Base-by-base conservation (phyloP, 2,113 vertebrate species). In the Prolemur simus region DNA sequence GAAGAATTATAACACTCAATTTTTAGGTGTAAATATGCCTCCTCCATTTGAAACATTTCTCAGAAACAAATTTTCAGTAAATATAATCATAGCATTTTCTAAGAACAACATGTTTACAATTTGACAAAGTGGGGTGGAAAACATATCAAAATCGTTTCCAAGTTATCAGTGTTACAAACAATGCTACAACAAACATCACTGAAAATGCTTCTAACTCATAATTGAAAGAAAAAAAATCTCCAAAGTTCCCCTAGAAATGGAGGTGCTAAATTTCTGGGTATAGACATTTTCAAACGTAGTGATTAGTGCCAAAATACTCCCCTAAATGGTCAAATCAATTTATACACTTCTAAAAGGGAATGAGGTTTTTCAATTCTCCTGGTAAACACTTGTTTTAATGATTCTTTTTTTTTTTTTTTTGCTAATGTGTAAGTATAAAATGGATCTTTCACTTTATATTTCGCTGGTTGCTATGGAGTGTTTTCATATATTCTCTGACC, bases 161-260 rank as follows among this genome's bases (percentile, higher is more conserved):
- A 37, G 20, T 56, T 11, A 23, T 47, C 6, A 4, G 21, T 21
- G 4, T 49, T 14, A 47, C 5, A 66, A 58, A 18, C n/a, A 29
- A 37, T 6, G 45, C 54, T 17, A 4, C 34, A 8, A 1, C n/a
- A 17, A 32, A 20, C 15, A 32, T 39, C 77, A n/a, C 14, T 25
- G 10, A 23, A 1, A 9, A 3, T 6, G 23, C 12, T 39, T 4
- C 27, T 39, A 34, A 81, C 25, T 77, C n/a, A 0, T 32, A 34
- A 47, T 4, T 5, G 8, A 29, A 20, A 34, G 10, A 20, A 18
- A 32, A 83, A 17, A 9, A 27, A 8, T 21, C 2, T 39, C 47
- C 9, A 8, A 12, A 11, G 3, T 45, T 27, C 42, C 8, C 11
- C 39, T 52, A 25, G 56, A 68, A 34, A 11, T 12, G 58, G 17